Percentiles rank a stretch among this genome's conserved stretches.
Evolutionary conservation across 2,113 vertebrate species (phyloP).

Genomic region (Campylomormyrus tamandua): DNA sequence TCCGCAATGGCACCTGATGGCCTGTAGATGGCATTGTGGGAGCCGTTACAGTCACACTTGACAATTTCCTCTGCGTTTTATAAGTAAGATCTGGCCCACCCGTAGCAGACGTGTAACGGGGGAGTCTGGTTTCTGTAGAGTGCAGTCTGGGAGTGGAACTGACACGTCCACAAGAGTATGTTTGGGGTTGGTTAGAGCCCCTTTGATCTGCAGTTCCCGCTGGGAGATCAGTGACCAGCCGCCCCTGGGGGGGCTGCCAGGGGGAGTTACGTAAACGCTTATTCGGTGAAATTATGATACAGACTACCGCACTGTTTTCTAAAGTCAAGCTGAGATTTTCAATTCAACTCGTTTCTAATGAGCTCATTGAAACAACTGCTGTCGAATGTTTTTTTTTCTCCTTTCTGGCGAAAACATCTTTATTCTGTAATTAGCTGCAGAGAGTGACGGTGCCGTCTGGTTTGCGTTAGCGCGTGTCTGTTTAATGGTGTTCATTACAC

Average conservation of each 20-base stretch:
- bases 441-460: neutral
- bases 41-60: neutral
- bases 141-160: neutral
- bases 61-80: neutral
- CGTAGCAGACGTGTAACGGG: neutral
- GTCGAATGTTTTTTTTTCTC: neutral
- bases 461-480: conserved; percentile 13
- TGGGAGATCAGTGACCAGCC: neutral
- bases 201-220: neutral
- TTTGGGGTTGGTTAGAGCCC: neutral
- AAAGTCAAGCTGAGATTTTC: neutral
- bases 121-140: neutral
- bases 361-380: neutral
- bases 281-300: neutral
- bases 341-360: neutral
- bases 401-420: neutral
- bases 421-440: neutral
- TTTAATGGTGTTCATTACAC: neutral
- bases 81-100: neutral
- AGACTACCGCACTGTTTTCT: neutral
- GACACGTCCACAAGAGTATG: neutral
- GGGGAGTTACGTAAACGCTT: neutral
- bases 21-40: neutral
- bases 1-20: neutral
- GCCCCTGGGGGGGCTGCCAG: neutral